Base-by-base conservation (phyloP, 2,888 invertebrate genomes). In the Trisateles emortualis region DNA sequence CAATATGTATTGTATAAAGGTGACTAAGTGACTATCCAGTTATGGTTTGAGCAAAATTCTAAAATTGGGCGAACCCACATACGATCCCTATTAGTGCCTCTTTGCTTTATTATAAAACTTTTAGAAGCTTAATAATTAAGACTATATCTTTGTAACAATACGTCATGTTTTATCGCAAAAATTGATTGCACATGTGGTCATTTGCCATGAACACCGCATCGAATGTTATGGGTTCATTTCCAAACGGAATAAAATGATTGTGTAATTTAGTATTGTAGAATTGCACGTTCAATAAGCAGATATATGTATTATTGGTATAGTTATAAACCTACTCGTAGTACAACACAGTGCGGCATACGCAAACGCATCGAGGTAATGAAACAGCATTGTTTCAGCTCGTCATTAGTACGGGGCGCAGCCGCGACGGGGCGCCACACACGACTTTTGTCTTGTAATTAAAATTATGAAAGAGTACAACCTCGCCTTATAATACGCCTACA, bases 381-480 rank as follows among this genome's bases (percentile, higher is more conserved):
- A 79, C 64, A 47, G 65, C 71, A 87, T 90, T 90, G 89, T 87
- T 85, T 86, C 83, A 81, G 78, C 40, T 52, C 64, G 66, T 74
- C 76, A 79, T 76, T 76, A 81, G 76, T 74, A 64, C 73, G 47
- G 63, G 58, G 66, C 64, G 66, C 50, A 61, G 41, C 74, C 87
- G 52, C 89, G 51, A 78, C 88, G 81, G 91, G 91, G 84, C 67
- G 85, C 84, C 81, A 77, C 75, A 74, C 67, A 76, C 69, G 62
- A 76, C 83, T 78, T 83, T 87, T 87, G 90, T 88, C 74, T 78
- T 66, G 76, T 90, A 88, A 91, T 91, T 90, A 90, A 86, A 86
- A 88, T 84, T 80, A 84, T 79, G 78, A 84, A 86, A 84, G 68
- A 71, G 63, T 74, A 76, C 76, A 76, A 74, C 74, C 58, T 66